Conservation (phyloP, 2,113 vertebrate genomes). For the Phainopepla nitens region DNA sequence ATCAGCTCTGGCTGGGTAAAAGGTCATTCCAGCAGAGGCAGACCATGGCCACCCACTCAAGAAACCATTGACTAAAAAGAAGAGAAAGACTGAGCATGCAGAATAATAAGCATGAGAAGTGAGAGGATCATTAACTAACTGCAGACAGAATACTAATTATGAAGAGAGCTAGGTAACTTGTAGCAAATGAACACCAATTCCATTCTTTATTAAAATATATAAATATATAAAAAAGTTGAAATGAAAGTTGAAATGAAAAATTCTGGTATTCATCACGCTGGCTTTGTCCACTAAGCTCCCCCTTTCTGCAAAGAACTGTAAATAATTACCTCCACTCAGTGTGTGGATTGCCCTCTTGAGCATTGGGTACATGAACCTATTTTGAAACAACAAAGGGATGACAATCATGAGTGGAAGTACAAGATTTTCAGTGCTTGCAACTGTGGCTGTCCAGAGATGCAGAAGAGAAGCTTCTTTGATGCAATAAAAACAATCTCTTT, state of each 20-base stretch:
- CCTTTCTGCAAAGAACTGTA: not conserved
- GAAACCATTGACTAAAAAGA: not conserved
- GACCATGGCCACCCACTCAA: not conserved
- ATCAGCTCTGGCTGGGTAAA: accelerated
- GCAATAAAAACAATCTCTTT: not conserved
- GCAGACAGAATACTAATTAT: not conserved
- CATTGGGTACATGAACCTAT: not conserved
- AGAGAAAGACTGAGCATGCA: not conserved
- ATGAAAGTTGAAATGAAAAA: not conserved
- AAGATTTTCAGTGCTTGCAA: not conserved
- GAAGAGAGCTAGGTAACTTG: not conserved
- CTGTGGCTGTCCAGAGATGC: not conserved
- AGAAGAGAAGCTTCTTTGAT: accelerated
- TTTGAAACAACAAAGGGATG: not conserved
- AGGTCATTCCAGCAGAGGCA: not conserved
- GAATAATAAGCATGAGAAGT: not conserved
- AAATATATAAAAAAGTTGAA: not conserved
- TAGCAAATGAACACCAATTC: not conserved
- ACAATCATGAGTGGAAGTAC: not conserved
- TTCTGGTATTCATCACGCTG: not conserved
- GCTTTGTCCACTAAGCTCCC: not conserved
- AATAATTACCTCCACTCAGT: not conserved
- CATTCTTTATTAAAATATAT: not conserved
- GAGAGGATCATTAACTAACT: not conserved
- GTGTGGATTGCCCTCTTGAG: accelerated